Base-by-base conservation (phyloP, 2,113 vertebrate genomes). In the Xiphorhynchus elegans region DNA sequence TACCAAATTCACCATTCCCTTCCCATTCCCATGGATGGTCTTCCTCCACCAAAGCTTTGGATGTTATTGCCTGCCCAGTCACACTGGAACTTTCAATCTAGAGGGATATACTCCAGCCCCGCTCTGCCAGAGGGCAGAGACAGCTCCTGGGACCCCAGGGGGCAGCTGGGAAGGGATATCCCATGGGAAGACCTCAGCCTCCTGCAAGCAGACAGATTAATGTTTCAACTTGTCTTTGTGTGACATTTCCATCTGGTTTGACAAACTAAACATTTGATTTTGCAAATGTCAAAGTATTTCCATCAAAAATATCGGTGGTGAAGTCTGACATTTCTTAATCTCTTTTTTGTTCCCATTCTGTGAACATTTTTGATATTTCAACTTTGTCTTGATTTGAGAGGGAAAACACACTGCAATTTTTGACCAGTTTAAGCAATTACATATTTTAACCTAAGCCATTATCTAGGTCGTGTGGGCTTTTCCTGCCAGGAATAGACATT, bases 221-320 rank as follows among this genome's bases (percentile, higher is more conserved):
- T 26, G 60, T 95, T 92, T 95, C 91, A 67, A 52, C 91, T 86
- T 59, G 83, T 85, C 94, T 97, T 6, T 0, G 33, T 70, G 44
- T 95, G 95, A 95, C 91, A 96, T 95, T 95, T 96, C 86, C 93
- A 97, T 97, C 81, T 86, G 73, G 91, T 95, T 93, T 96, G 94
- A 95, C 95, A 97, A 95, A 95, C 94, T 95, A 95, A 97, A 95
- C 80, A 81, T 97, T 96, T 93, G 91, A 96, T 73, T 95, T 95
- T 87, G 91, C 89, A 95, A 95, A 96, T 95, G 96, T 89, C 95
- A 95, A 89, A 95, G 92, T 95, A 90, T 95, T 97, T 89, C 94
- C 60, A 96, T 95, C 96, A 97, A 92, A 97, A 96, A 93, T 67
- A 76, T 95, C 26, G 47, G 31, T 2, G 1, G 89, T 3, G 1